phyloP scores from a whole-genome alignment of 2,113 vertebrate genomes.

The Lethenteron camtschaticum region DNA sequence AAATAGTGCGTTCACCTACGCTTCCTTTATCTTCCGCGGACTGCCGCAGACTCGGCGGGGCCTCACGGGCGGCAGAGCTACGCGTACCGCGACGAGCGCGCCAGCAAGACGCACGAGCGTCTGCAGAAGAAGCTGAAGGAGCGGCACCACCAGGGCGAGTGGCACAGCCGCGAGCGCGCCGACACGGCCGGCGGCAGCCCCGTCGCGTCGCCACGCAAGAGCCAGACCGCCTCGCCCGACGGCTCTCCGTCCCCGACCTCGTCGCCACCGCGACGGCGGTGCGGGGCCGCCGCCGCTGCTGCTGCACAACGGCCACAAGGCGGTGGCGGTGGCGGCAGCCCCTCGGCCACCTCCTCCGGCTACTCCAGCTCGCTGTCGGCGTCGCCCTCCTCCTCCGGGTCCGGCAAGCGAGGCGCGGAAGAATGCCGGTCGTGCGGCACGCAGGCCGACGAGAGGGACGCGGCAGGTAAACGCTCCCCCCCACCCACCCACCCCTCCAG shows the following conservation, averaged over 20 bases:
- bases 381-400: too few relatives aligned
- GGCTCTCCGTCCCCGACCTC: neutral
- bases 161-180: constrained; percentile 42
- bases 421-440: too few relatives aligned
- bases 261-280: too few relatives aligned
- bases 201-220: constrained; percentile 63
- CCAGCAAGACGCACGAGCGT: constrained; percentile 72
- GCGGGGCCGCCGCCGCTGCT: too few relatives aligned
- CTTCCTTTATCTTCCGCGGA: constrained; percentile 13
- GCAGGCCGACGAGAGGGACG: too few relatives aligned
- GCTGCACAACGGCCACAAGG: too few relatives aligned
- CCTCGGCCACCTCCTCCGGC: too few relatives aligned
- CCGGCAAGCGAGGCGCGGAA: too few relatives aligned
- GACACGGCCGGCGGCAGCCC: constrained; percentile 25
- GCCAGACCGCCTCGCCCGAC: constrained; percentile 22
- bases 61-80: constrained; percentile 56
- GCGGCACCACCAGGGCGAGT: constrained; percentile 24
- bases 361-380: too few relatives aligned
- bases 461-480: too few relatives aligned
- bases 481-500: too few relatives aligned
- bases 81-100: constrained; percentile 55
- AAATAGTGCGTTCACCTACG: neutral
- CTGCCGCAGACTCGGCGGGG: constrained; percentile 39
- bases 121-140: constrained; percentile 83
- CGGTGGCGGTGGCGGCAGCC: too few relatives aligned